phyloP scores from a whole-genome alignment of 2,888 invertebrate species.

The Tanypteryx hageni region DNA sequence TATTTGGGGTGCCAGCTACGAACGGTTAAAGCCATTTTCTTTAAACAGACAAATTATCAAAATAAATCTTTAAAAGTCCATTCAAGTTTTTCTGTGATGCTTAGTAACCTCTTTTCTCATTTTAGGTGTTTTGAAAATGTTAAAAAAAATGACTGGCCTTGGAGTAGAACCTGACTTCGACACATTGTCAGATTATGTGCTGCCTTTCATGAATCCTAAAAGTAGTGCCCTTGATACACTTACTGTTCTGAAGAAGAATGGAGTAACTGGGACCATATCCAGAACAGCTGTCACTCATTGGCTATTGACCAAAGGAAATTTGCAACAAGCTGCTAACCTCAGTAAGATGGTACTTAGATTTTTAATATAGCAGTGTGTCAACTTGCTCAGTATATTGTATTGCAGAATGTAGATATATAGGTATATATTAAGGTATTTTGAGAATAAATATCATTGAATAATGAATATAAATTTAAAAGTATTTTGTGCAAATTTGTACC shows the following conservation, averaged over 20 bases:
- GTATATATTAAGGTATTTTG: too few species aligned
- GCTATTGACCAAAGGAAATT: background rate
- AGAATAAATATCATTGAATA: too few species aligned
- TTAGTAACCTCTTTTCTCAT: background rate
- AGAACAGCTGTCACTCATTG: background rate
- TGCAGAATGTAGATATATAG: too few species aligned
- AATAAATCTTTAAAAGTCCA: too few species aligned
- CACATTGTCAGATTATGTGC: background rate
- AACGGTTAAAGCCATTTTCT: too few species aligned
- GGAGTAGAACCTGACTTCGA: background rate
- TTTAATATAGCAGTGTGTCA: too few species aligned
- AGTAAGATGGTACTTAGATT: background rate
- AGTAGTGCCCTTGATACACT: background rate
- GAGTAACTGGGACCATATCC: background rate
- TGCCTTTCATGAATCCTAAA: background rate
- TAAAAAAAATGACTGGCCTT: background rate
- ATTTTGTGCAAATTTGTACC: too few species aligned
- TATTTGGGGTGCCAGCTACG: too few species aligned
- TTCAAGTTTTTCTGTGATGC: too few species aligned
- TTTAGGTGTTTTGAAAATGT: background rate
- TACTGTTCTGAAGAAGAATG: background rate
- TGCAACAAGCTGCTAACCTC: conserved; percentile 2
- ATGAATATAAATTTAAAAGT: too few species aligned
- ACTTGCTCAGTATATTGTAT: too few species aligned
- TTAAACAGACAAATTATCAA: too few species aligned